Base-by-base conservation (phyloP, 2,797 vertebrate genomes). In the Emydoidea blandingii region DNA sequence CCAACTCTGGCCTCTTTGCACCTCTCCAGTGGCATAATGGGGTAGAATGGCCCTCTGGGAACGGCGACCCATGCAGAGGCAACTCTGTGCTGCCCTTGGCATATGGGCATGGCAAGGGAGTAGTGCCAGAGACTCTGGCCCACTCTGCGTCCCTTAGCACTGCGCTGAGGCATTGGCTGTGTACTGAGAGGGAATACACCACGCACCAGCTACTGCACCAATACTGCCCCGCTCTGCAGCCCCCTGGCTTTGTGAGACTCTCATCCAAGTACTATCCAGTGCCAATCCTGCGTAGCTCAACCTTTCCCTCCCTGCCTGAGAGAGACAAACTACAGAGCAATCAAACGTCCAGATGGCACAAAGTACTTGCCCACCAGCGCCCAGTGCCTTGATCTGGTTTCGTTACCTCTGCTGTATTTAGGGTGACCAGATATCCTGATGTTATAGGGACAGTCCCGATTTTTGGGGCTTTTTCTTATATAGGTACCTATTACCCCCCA, bases 181-280 rank as follows among this genome's bases (percentile, higher is more conserved):
- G 53, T 68, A 59, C 44, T 3, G 2, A 47, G n/a, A 0, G 0
- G 49, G 41, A 25, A 18, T 0, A 1, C 1, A 62, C 15, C 0
- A 0, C 29, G 52, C 0, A 6, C 44, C 5, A 5, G 25, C 23
- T 9, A 18, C 8, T 19, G 65, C 10, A 23, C n/a, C n/a, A 12
- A 19, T 5, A 11, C 34, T 72, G n/a, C 65, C 14, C 12, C 31
- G 21, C 34, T 19, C 62, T 68, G 62, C 62, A 21, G n/a, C n/a
- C 65, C 9, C 4, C n/a, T 1, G 31, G 65, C n/a, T 72, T n/a
- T 72, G 65, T 41, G 65, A 41, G 50, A 12, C 65, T 72, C n/a
- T 68, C 62, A 15, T 19, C 59, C 31, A 29, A 34, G 31, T 16
- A 34, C 14, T n/a, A 5, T 41, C n/a, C 19, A 41, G 18, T 23